Evolutionary conservation across 2,888 invertebrate genomes (phyloP), one percentile per base, ranked within the genome.

Genomic region (Allacma fusca): DNA sequence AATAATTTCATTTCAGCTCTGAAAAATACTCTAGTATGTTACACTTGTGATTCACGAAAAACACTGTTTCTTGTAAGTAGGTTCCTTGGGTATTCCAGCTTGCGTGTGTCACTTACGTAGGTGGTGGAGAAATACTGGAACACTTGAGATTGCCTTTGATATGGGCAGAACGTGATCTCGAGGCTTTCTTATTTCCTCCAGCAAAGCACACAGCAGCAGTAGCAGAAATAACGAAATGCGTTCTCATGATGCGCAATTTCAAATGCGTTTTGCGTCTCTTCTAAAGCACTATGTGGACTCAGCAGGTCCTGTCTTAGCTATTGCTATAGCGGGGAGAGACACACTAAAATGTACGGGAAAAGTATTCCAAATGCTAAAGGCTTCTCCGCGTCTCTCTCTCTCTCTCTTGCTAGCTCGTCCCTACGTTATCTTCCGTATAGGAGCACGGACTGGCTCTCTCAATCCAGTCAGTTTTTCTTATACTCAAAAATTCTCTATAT

Each of bases 241-340:
- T 77, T 74, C 59, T 77, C 67, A 73, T 69, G 77, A 77, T 77
- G 77, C 77, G 77, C 77, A 77, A 77, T 77, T 77, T 77, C 69
- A 62, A 73, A 73, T 59, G 34, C 64, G 44, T 68, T 71, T 71
- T 71, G 71, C 71, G 71, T 71, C 71, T 71, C 70, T 70, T 19
- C 68, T 19, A 50, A 50, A 50, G 50, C 50, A 50, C 50, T 50
- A 16, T 34, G 50, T n/a, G 5, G 2, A 16, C 19, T 50, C 19
- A 19, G 50, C n/a, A 50, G 34, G 21, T 34, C n/a, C 29, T 7
- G 7, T 16, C 29, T 16, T 13, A 19, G 16, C n/a, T 5, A 28
- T 28, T 62, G 62, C 57, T 57, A 57, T 21, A 24, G 62, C 62
- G 1, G 16, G 19, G 1, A 62, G 1, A 62, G 16, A 7, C 26